These are phyloP conservation scores for Eueides isabella DNA, from an alignment of 1,140 invertebrate species.

Conservation along the genomic window DNA sequence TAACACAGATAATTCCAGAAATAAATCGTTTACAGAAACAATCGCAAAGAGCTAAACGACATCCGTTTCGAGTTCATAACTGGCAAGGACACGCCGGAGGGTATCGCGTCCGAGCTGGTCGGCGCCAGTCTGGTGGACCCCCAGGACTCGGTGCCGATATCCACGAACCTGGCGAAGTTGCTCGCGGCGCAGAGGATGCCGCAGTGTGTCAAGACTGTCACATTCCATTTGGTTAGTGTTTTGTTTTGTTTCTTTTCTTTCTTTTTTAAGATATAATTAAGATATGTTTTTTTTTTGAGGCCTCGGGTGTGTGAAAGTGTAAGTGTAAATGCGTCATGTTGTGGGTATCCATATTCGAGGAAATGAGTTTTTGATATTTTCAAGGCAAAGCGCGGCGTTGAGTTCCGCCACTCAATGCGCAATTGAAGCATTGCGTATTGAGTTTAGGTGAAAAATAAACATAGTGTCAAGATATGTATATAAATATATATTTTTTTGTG, in stretches of 20 bases:
- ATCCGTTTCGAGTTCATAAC: conserved; percentile 98
- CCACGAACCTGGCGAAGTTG: conserved; percentile 95
- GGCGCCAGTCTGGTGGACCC: conserved; percentile 97
- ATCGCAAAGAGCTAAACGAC: conserved; percentile 96
- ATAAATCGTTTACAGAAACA: conserved; percentile 82
- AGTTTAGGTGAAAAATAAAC: no score
- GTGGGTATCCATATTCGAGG: no score
- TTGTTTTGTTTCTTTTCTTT: conserved; percentile 7
- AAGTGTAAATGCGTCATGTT: no score
- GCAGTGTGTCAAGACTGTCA: conserved; percentile 86
- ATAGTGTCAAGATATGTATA: no score
- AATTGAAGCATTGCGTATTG: no score
- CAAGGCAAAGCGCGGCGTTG: no score
- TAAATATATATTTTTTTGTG: no score
- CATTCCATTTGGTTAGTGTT: conserved; percentile 93
- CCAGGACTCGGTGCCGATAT: conserved; percentile 94
- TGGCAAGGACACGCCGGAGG: conserved; percentile 96
- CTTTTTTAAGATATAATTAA: no score
- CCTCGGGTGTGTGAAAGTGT: no score
- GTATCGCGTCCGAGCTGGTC: conserved; percentile 97
- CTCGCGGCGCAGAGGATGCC: conserved; percentile 88
- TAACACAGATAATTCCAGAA: not conserved
- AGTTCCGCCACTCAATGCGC: no score
- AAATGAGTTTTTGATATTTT: no score
- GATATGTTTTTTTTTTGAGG: no score